phyloP scores from a whole-genome alignment of 2,888 invertebrate genomes.

The Limnephilus rhombicus region DNA sequence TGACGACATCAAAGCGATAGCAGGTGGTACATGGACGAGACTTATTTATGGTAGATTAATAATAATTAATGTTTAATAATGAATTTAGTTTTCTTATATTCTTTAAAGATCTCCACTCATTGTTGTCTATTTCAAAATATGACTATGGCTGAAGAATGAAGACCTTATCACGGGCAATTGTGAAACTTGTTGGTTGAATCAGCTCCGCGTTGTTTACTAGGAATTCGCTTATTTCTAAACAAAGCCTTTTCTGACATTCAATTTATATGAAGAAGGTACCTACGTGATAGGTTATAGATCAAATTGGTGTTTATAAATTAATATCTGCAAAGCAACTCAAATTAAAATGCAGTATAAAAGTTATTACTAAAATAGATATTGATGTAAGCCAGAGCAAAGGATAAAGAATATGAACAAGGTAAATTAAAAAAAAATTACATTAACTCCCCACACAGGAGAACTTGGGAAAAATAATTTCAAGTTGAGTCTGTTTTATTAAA shows the following conservation, averaged over 20 bases:
- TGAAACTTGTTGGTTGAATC: neutral
- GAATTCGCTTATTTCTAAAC: neutral
- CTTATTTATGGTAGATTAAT: neutral
- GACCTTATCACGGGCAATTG: neutral
- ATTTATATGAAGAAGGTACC: neutral
- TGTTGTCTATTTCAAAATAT: constrained; percentile 1
- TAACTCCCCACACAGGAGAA: too few species aligned
- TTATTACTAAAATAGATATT: too few species aligned
- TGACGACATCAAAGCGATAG: too few species aligned
- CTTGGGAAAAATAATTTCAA: too few species aligned
- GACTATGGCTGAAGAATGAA: neutral
- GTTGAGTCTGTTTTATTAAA: too few species aligned
- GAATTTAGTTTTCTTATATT: neutral
- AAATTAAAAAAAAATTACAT: too few species aligned
- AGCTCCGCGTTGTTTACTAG: neutral
- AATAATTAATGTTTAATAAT: neutral
- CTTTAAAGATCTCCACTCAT: neutral
- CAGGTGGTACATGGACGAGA: too few species aligned
- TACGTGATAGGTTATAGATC: constrained; percentile 20
- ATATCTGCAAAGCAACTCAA: neutral
- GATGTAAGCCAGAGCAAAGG: too few species aligned
- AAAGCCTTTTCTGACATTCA: constrained; percentile 20
- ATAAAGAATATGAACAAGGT: too few species aligned
- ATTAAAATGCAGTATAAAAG: neutral
- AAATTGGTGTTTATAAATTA: neutral